phyloP scores from a whole-genome alignment of 2,888 invertebrate species.

The Leptopilina syphax region DNA sequence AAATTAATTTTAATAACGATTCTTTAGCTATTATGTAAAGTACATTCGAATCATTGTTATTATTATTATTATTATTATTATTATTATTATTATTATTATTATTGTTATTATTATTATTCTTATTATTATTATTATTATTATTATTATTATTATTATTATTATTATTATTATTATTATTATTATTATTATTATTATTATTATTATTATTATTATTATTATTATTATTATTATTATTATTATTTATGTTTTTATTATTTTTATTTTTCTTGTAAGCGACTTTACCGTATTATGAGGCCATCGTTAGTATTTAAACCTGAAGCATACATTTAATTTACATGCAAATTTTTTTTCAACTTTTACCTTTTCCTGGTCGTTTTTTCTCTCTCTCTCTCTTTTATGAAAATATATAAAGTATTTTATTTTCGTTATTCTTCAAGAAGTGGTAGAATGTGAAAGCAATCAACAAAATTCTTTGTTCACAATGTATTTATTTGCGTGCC shows the following conservation, averaged over 20 bases:
- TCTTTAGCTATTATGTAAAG: no score
- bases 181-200: no score
- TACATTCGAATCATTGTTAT: no score
- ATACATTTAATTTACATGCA: constrained; percentile 18
- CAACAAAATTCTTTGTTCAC: constrained; percentile 2
- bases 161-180: no score
- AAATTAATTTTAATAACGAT: no score
- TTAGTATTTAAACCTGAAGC: not conserved
- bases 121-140: no score
- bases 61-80: no score
- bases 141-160: no score
- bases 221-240: no score
- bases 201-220: no score
- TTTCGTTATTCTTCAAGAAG: constrained; percentile 9
- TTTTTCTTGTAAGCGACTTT: constrained; percentile 12
- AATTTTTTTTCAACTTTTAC: constrained; percentile 16
- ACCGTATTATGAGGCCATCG: constrained; percentile 24
- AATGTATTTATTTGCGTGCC: not conserved
- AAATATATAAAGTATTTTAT: not conserved
- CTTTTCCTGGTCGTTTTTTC: constrained; percentile 2
- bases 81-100: no score
- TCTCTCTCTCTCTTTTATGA: not conserved
- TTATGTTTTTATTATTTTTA: not conserved
- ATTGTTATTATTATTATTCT: no score
- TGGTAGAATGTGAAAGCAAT: constrained; percentile 11